Evolutionary conservation across 2,797 vertebrate genomes (phyloP).

Genomic region (Chlorospingus flavigularis): DNA sequence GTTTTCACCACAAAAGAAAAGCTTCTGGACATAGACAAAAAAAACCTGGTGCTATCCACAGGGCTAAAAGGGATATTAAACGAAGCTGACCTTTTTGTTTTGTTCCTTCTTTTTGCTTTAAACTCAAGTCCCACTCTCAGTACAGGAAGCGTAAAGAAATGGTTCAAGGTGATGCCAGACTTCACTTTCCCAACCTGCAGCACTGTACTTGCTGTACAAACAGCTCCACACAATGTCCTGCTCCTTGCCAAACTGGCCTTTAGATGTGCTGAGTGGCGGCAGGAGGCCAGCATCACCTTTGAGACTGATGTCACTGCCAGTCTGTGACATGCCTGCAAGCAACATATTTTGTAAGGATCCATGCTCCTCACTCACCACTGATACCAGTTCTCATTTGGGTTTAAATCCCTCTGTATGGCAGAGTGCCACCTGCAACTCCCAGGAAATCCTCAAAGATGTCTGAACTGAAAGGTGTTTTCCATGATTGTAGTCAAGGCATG

Average conservation of each 20-base stretch:
- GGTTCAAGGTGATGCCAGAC: neutral
- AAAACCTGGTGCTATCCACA: neutral
- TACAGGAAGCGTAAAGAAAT: neutral
- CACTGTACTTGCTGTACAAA: neutral
- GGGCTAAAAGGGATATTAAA: neutral
- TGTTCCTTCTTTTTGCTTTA: neutral
- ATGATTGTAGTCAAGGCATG: accelerated
- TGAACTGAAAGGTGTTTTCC: neutral
- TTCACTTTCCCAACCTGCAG: neutral
- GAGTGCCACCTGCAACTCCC: neutral
- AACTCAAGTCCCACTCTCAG: neutral
- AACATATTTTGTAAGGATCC: neutral
- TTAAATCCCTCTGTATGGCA: neutral
- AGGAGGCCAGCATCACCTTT: neutral
- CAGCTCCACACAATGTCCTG: neutral
- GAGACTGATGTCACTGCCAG: neutral
- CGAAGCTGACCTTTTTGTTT: neutral
- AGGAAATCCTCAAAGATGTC: neutral
- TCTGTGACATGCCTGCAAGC: neutral
- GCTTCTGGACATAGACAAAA: neutral
- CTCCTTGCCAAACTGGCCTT: neutral
- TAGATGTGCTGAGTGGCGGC: neutral
- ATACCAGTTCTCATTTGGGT: neutral
- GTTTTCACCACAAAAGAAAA: neutral
- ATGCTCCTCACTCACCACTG: neutral